Percentiles rank a stretch among this genome's conserved stretches.
Conservation (phyloP, 1,140 invertebrate species). For the Nomia melanderi region DNA sequence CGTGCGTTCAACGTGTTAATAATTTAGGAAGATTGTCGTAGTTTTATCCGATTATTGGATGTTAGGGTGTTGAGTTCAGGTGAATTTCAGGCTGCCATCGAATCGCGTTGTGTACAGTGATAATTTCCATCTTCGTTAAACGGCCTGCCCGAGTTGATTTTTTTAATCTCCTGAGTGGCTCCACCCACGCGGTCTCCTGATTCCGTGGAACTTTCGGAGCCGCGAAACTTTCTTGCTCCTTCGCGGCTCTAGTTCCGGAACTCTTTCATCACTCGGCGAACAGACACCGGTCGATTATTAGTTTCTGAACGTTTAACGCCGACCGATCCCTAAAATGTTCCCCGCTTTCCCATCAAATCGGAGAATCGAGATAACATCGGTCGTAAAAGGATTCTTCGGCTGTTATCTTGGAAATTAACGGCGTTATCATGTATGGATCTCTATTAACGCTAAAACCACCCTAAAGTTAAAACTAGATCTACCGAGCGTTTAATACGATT, state of each 20-base stretch:
- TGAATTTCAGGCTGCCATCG: too few species aligned
- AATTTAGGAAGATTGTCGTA: too few species aligned
- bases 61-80: too few species aligned
- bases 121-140: too few species aligned
- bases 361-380: not conserved
- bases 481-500: too few species aligned
- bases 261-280: slow-evolving; percentile 6
- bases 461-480: too few species aligned
- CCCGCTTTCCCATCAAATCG: not conserved
- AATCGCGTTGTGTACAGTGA: too few species aligned
- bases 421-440: not conserved
- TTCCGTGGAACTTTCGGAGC: slow-evolving; percentile 14
- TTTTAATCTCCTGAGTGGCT: slow-evolving; percentile 29
- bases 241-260: not conserved
- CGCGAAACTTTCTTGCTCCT: slow-evolving; percentile 29
- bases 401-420: not conserved
- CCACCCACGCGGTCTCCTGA: not conserved
- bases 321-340: not conserved
- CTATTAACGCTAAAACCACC: not conserved
- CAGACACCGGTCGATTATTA: slow-evolving; percentile 18
- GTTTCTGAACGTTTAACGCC: slow-evolving; percentile 8
- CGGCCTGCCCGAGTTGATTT: too few species aligned
- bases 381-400: not conserved
- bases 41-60: too few species aligned
- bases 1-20: too few species aligned